Conservation (phyloP, 1,140 invertebrate species). For the Pseudomyrmex flavicornis region DNA sequence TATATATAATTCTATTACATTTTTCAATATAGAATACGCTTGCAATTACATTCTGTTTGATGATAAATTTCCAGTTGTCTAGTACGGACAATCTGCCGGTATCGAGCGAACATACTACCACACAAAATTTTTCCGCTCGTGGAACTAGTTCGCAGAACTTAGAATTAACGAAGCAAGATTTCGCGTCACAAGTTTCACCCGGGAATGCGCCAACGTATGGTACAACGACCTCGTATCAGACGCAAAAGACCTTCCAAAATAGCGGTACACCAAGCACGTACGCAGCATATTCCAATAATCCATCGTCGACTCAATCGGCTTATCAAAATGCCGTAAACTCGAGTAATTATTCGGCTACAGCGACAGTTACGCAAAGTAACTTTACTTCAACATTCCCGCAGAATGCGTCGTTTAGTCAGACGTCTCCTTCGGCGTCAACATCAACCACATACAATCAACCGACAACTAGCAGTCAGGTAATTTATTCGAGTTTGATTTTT, state of each 20-base stretch:
- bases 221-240: slow-evolving; percentile 76
- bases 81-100: slow-evolving; percentile 76
- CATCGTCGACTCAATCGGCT: slow-evolving; percentile 75
- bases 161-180: slow-evolving; percentile 80
- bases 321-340: slow-evolving; percentile 75
- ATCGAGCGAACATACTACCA: slow-evolving; percentile 77
- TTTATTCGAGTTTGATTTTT: not conserved
- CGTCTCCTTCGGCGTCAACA: slow-evolving; percentile 79
- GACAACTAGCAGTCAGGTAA: slow-evolving; percentile 80
- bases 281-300: slow-evolving; percentile 81
- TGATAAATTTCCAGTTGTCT: slow-evolving; percentile 73
- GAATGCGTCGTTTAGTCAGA: slow-evolving; percentile 82
- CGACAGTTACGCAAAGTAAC: slow-evolving; percentile 80
- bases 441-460: slow-evolving; percentile 82
- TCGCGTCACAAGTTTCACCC: slow-evolving; percentile 79
- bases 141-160: slow-evolving; percentile 74
- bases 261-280: slow-evolving; percentile 79
- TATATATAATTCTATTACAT: not conserved
- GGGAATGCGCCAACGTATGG: slow-evolving; percentile 78
- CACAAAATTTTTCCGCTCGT: slow-evolving; percentile 78
- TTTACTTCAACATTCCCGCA: slow-evolving; percentile 81
- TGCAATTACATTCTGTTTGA: not conserved
- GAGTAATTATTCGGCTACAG: slow-evolving; percentile 80
- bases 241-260: slow-evolving; percentile 82
- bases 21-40: too few species aligned